These are phyloP conservation scores for Lophotriccus pileatus DNA, from an alignment of 2,797 vertebrate genomes.

Conservation along the genomic window DNA sequence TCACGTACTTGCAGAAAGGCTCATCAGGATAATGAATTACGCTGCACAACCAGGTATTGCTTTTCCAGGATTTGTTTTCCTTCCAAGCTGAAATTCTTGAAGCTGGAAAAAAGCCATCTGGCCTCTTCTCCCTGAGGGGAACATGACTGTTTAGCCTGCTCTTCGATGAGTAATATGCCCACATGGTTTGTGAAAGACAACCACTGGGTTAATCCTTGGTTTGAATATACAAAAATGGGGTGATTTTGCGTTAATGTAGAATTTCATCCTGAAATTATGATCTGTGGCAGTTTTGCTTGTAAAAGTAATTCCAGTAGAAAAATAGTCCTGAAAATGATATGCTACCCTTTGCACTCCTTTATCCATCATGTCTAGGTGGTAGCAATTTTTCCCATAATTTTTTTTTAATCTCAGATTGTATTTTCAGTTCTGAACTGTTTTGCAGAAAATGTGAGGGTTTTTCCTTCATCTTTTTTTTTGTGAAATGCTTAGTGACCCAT, in stretches of 20 bases:
- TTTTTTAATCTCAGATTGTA: neutral
- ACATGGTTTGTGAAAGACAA: neutral
- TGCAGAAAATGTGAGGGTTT: neutral
- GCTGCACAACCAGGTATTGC: slow-evolving; percentile 88
- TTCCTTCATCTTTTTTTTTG: neutral
- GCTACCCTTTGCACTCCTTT: neutral
- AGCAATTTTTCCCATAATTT: neutral
- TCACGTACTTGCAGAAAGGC: slow-evolving; percentile 87
- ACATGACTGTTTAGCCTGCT: neutral
- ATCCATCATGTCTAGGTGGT: neutral
- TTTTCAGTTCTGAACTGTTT: neutral
- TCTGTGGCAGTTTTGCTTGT: neutral
- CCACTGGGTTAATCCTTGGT: neutral
- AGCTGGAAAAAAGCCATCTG: neutral
- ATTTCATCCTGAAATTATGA: neutral
- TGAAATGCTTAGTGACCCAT: neutral
- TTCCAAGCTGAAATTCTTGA: neutral
- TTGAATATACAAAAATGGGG: neutral
- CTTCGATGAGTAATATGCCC: neutral
- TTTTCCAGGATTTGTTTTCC: neutral
- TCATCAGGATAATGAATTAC: slow-evolving; percentile 92
- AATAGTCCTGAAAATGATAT: neutral
- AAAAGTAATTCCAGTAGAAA: neutral
- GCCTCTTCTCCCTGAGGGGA: neutral
- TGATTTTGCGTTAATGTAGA: neutral